phyloP scores from a whole-genome alignment of 2,113 vertebrate genomes.

The Xerus inauris region DNA sequence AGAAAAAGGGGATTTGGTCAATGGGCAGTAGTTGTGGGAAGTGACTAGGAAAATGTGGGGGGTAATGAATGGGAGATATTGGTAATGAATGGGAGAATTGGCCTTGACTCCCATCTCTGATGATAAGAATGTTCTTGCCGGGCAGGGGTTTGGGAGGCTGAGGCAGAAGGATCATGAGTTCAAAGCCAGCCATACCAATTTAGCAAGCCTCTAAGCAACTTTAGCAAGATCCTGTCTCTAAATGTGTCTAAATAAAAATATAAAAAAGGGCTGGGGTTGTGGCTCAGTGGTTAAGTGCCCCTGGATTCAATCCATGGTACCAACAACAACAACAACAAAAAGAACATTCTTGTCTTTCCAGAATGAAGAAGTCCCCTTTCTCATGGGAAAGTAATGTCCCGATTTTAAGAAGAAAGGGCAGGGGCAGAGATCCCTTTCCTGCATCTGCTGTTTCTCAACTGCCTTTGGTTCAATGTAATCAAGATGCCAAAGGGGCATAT shows the following conservation, averaged over 20 bases:
- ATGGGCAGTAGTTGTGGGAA: neutral
- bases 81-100: neutral
- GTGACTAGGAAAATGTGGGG: neutral
- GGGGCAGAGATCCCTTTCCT: neutral
- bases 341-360: neutral
- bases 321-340: no score
- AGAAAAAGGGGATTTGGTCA: neutral
- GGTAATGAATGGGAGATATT: neutral
- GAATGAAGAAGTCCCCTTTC: neutral
- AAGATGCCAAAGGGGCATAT: neutral
- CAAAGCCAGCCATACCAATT: no score
- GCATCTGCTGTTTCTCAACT: neutral
- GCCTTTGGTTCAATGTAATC: conserved; percentile 25
- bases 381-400: neutral
- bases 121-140: neutral
- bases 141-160: no score
- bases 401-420: neutral
- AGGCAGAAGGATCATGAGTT: no score
- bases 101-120: neutral
- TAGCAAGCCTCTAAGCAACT: no score
- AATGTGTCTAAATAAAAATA: no score
- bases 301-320: no score
- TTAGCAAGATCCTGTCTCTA: no score
- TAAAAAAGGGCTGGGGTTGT: no score
- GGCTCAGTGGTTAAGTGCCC: no score